phyloP scores from a whole-genome alignment of 53 echinoderm and acorn worm species.

The Actinopyga echinites region DNA sequence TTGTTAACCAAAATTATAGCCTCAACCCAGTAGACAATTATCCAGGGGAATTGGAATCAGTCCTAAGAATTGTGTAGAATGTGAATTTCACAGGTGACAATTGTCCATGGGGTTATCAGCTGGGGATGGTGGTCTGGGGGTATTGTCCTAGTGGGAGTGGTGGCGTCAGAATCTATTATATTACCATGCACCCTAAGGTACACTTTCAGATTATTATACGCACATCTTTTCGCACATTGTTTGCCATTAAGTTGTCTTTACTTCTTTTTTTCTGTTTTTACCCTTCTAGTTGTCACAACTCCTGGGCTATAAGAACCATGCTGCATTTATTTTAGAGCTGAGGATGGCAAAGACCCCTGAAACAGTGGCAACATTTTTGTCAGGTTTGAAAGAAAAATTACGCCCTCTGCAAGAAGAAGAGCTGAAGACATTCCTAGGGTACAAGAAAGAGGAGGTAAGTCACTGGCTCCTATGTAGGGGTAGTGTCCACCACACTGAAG shows the following conservation, averaged over 20 bases:
- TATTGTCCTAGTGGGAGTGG: no score
- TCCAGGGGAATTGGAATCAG: no score
- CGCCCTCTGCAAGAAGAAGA: slow-evolving; percentile 72
- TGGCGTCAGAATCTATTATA: no score
- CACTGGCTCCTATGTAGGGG: background rate
- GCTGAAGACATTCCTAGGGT: slow-evolving; percentile 73
- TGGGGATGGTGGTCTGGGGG: no score
- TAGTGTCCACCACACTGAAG: no score
- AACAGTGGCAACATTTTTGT: slow-evolving; percentile 74
- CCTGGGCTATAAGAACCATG: slow-evolving; percentile 84
- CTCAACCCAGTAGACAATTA: no score
- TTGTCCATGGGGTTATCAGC: no score
- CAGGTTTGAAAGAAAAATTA: slow-evolving; percentile 74
- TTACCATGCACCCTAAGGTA: no score
- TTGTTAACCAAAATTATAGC: no score
- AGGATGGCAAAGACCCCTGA: slow-evolving; percentile 95
- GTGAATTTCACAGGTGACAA: no score
- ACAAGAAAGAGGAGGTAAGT: slow-evolving; percentile 94
- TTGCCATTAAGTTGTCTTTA: background rate
- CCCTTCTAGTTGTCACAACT: slow-evolving; percentile 60
- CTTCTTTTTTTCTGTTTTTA: background rate
- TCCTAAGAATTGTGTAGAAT: no score
- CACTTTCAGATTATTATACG: background rate
- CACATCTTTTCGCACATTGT: background rate
- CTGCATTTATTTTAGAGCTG: slow-evolving; percentile 89